Base-by-base conservation (phyloP, 23 tunicate genomes). In the Halocynthia aurantium region DNA sequence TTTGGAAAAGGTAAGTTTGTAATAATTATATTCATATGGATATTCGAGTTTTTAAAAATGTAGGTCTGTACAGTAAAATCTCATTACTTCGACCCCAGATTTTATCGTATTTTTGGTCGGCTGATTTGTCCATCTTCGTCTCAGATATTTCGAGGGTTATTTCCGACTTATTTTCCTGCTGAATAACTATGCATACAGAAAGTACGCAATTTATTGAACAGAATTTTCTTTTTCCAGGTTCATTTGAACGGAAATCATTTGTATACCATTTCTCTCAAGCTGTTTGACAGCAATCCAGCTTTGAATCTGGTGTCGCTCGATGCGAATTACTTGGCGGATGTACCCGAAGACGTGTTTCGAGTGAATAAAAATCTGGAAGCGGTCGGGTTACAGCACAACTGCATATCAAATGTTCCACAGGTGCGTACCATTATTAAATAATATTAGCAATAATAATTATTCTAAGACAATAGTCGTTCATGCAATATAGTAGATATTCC, bases 321-420 rank as follows among this genome's bases (percentile, higher is more conserved):
- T 18, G 60, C 55, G 15, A 74, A 74, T 74, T 54, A 54, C 5
- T 50, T 74, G 8, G 55, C 78, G 2, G 78, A 74, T 10, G 50
- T 74, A 15, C 78, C 78, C 15, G 66, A 74, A 8, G 57, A 74
- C 57, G 6, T 74, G 64, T 74, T 74, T 6, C 12, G 55, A 8
- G 56, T 19, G n/a, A 74, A 74, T 54, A 20, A 22, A 21, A 53
- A 74, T 10, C 57, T 74, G 57, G 78, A 74, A 54, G 78, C 78
- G 5, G 22, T 74, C 7, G 78, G 78, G 7, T 64, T 74, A 15
- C 78, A 74, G 4, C 50, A 74, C 63, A 74, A 74, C 21, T 74
- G 78, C 6, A 74, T 74, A 44, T 74, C 78, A 54, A 51, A n/a
- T 51, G n/a, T 74, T 54, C 56, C 78, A 54, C 22, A 74, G 78